Conservation (phyloP, 2,113 vertebrate genomes). For the Neolamprologus modestus region DNA sequence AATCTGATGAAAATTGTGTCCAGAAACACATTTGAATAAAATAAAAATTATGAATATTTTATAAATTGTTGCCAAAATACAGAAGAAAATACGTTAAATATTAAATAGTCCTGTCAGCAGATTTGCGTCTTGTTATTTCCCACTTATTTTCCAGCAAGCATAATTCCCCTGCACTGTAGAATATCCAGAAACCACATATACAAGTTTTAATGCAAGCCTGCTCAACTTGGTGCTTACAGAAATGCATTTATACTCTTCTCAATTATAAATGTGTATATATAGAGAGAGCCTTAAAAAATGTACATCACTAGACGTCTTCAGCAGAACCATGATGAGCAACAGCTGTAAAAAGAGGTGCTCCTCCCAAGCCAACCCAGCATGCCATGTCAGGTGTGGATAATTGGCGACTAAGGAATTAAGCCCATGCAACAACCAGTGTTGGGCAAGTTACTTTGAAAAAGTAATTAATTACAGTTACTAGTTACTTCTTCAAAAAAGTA, state of each 20-base stretch:
- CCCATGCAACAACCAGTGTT: neutral
- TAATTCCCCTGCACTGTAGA: neutral
- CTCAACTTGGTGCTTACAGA: neutral
- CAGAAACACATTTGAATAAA: neutral
- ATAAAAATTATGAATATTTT: neutral
- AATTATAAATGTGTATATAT: neutral
- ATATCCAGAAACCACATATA: neutral
- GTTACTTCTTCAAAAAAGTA: neutral
- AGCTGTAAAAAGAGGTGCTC: neutral
- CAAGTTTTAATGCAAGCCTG: neutral
- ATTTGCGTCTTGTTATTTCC: neutral
- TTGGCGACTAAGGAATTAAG: neutral
- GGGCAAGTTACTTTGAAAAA: neutral
- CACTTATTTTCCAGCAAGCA: neutral
- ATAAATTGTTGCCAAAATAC: neutral
- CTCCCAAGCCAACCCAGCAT: neutral
- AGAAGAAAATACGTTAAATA: neutral
- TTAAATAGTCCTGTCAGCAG: neutral
- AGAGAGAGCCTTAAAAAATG: neutral
- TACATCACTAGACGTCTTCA: neutral
- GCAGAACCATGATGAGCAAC: neutral
- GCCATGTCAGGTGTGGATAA: neutral
- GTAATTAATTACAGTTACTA: neutral
- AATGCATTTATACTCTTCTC: neutral
- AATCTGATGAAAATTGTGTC: neutral